Evolutionary conservation across 2,797 vertebrate genomes (phyloP).

Genomic region (Pseudotriccus pelzelni): DNA sequence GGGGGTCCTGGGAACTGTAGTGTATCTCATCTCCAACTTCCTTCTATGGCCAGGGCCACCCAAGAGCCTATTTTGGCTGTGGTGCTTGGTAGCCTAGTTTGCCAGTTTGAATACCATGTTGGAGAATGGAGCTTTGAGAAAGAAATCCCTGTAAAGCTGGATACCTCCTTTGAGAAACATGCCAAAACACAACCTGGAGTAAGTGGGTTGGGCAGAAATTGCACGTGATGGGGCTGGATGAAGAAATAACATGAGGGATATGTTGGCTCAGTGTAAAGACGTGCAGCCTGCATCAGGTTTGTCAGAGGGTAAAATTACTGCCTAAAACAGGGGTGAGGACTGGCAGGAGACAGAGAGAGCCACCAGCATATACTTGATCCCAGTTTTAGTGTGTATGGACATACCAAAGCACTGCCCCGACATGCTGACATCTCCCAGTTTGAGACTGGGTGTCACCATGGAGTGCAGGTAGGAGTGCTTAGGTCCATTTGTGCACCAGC

Average conservation of each 20-base stretch:
- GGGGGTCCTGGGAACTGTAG: conserved; percentile 35
- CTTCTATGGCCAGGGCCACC: neutral
- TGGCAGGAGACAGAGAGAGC: neutral
- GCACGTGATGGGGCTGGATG: neutral
- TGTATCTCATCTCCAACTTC: neutral
- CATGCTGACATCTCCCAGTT: neutral
- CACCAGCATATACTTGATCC: neutral
- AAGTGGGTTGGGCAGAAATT: conserved; percentile 4
- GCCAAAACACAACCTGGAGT: conserved; percentile 2
- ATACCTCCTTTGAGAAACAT: neutral
- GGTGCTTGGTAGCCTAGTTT: neutral
- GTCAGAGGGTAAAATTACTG: neutral
- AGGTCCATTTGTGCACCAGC: neutral
- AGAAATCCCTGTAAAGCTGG: neutral
- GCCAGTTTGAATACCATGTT: neutral
- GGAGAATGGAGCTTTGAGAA: neutral
- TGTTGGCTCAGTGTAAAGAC: neutral
- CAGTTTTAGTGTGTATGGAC: neutral
- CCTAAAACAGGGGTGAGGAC: neutral
- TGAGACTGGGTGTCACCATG: neutral
- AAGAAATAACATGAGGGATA: neutral
- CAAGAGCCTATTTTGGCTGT: neutral
- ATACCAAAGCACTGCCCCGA: neutral
- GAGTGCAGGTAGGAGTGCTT: neutral
- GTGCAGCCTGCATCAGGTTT: neutral